Evolutionary conservation across 2,888 invertebrate species (phyloP).

Genomic region (Sipunculus nudus): DNA sequence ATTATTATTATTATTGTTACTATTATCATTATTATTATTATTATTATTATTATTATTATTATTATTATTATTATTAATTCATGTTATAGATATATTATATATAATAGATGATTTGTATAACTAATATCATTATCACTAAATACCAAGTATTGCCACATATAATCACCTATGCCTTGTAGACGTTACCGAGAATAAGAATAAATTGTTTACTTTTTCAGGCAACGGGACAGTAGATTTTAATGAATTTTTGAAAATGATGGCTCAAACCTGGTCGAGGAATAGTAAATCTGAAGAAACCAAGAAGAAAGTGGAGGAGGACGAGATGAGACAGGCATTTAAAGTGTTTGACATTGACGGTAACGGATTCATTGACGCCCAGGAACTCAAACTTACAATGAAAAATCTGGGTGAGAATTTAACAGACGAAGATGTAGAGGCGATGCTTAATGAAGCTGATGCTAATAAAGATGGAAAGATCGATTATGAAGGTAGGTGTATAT

Average conservation of each 20-base stretch:
- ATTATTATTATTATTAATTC: too few species aligned
- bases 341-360: slow-evolving; percentile 55
- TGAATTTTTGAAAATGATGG: slow-evolving; percentile 59
- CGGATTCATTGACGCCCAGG: slow-evolving; percentile 62
- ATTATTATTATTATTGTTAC: too few species aligned
- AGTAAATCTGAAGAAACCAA: slow-evolving; percentile 9
- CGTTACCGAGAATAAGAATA: too few species aligned
- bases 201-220: slow-evolving; percentile 19
- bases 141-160: too few species aligned
- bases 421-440: slow-evolving; percentile 60
- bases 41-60: too few species aligned
- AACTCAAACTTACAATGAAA: slow-evolving; percentile 60
- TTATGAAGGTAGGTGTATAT: slow-evolving; percentile 53
- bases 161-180: too few species aligned
- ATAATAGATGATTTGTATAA: too few species aligned
- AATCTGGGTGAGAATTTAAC: slow-evolving; percentile 60
- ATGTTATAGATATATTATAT: too few species aligned
- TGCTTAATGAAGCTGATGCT: slow-evolving; percentile 61
- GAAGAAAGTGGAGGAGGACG: slow-evolving; percentile 16
- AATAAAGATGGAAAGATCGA: slow-evolving; percentile 64
- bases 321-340: slow-evolving; percentile 29
- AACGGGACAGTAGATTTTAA: slow-evolving; percentile 55
- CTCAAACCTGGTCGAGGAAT: slow-evolving; percentile 33
- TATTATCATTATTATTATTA: too few species aligned
- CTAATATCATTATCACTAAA: too few species aligned